Base-by-base conservation (phyloP, 2,888 invertebrate species). In the Seira sanloemensis region DNA sequence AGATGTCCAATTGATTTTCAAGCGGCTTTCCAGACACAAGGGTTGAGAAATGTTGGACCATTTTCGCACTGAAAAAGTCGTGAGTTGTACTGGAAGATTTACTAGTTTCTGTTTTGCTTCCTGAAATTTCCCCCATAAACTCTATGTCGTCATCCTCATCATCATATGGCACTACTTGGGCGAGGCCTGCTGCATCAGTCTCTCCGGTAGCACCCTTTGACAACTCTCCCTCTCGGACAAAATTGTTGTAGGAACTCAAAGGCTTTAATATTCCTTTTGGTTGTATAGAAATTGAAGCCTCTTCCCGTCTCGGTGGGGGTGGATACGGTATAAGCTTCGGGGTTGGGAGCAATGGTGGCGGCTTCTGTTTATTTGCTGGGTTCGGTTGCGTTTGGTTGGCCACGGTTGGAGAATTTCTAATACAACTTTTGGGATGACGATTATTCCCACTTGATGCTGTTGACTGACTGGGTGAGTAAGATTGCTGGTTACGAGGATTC, bases 41-140 rank as follows among this genome's bases (percentile, higher is more conserved):
- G 16, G 81, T 69, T 0, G 76, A 12, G 18, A 81, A 81, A 66
- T 81, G 81, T 46, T 81, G 69, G 16, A 81, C 81, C 62, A 81
- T 76, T 66, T 76, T 81, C 19, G 68, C 71, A 58, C 75, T 75
- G 37, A 81, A 81, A n/a, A 81, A 81, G 23, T 81, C 81, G 50
- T 81, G 81, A 1, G 75, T 21, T 68, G 27, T 67, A 2, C 12
- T 67, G 0, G 66, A 37, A 12, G 9, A 18, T 50, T 37, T 25
- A n/a, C 25, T 46, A 25, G 46, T 37, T 79, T 46, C 2, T 23
- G 24, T 23, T 12, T 37, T 67, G 7, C 69, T 46, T 9, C 1
- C 18, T 7, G 26, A 4, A 54, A 26, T 26, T 2, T 73, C 74
- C 1, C 23, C 66, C 0, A 58, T 46, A 26, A 58, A 26, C 18